phyloP scores from a whole-genome alignment of 2,113 vertebrate genomes.

The Dolichallabes microphthalmus region DNA sequence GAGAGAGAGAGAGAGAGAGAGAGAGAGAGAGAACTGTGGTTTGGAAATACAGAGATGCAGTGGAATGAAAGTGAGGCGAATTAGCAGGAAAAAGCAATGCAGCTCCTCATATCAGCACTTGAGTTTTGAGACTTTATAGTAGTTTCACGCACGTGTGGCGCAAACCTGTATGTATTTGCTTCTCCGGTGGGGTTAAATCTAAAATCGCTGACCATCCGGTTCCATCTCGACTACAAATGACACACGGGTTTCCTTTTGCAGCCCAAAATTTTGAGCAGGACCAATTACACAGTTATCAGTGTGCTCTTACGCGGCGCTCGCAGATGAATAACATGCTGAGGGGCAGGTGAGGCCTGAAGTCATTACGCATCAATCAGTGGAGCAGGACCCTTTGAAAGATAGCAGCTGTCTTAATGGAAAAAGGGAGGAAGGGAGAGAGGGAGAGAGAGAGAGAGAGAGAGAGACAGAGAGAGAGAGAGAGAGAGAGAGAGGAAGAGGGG shows the following conservation, averaged over 20 bases:
- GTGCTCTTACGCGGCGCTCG: conserved; percentile 36
- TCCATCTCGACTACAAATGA: neutral
- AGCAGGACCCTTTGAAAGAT: conserved; percentile 73
- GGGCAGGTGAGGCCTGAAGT: conserved; percentile 73
- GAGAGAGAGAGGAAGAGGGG: conserved; percentile 44
- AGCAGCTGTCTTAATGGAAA: conserved; percentile 76
- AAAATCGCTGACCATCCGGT: neutral
- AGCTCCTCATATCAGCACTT: neutral
- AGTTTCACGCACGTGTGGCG: neutral
- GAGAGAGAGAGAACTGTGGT: neutral
- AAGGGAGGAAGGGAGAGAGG: conserved; percentile 59
- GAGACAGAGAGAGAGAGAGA: conserved; percentile 43
- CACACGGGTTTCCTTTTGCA: conserved; percentile 25
- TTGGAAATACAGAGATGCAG: neutral
- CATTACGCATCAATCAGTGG: conserved; percentile 77
- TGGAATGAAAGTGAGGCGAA: conserved; percentile 4
- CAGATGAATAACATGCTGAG: conserved; percentile 63
- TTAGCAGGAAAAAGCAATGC: neutral
- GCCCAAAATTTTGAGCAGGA: conserved; percentile 48
- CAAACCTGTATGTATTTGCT: neutral
- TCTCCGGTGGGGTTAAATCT: neutral
- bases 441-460: conserved; percentile 42
- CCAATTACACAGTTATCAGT: conserved; percentile 50
- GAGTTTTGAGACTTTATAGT: neutral
- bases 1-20: neutral